These are phyloP conservation scores for Drosophila serrata DNA, from an alignment of 1,140 invertebrate species.

Conservation along the genomic window DNA sequence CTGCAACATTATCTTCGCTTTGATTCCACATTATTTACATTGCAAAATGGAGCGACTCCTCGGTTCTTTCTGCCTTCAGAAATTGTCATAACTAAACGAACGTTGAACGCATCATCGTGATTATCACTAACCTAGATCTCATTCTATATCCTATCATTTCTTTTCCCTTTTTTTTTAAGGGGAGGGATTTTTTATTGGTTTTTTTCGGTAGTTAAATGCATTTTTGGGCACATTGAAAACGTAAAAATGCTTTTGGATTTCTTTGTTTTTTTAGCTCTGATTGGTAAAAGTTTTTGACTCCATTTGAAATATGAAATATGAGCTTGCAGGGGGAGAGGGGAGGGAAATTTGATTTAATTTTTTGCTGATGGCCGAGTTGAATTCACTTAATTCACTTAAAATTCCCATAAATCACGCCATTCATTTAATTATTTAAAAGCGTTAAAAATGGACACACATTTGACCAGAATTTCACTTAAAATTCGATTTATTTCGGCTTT, in stretches of 20 bases:
- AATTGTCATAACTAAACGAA: conserved; percentile 79
- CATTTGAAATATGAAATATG: conserved; percentile 58
- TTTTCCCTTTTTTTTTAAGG: background rate
- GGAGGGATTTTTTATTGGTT: conserved; percentile 11
- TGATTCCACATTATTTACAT: conserved; percentile 71
- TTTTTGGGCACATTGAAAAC: conserved; percentile 67
- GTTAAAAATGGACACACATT: conserved; percentile 6
- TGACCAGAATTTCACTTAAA: conserved; percentile 14
- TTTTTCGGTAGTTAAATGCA: conserved; percentile 59
- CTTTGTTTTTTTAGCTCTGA: conserved; percentile 39
- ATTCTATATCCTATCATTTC: conserved; percentile 5
- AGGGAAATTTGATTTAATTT: conserved; percentile 9
- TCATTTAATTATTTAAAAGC: conserved; percentile 37
- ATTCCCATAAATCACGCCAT: conserved; percentile 36
- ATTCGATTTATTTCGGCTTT: conserved; percentile 16
- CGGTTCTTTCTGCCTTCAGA: conserved; percentile 37
- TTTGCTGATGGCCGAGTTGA: conserved; percentile 1
- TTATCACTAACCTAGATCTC: conserved; percentile 77
- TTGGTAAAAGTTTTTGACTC: conserved; percentile 55
- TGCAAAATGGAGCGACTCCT: conserved; percentile 42
- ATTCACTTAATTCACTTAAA: conserved; percentile 36
- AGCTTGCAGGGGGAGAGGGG: background rate
- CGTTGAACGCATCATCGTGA: conserved; percentile 76
- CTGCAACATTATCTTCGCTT: conserved; percentile 34
- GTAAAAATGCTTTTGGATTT: conserved; percentile 60